Percentiles rank a stretch among this genome's conserved stretches.
Conservation (phyloP, 2,113 vertebrate genomes). For the Dascyllus trimaculatus region DNA sequence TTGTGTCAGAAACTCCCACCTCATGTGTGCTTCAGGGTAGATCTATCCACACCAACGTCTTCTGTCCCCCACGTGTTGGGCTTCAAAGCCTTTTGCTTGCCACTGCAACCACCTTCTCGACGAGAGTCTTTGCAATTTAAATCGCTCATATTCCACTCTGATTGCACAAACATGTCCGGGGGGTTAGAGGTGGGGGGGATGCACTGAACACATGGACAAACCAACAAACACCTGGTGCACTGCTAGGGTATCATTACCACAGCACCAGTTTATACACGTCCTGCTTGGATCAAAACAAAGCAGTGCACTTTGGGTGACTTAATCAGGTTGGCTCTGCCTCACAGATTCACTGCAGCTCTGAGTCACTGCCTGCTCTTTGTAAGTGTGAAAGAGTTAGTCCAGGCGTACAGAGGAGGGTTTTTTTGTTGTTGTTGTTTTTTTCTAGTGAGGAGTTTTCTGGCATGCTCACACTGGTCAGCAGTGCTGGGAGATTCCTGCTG, state of each 20-base stretch:
- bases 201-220: constrained; percentile 6
- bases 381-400: constrained; percentile 55
- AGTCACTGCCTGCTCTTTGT: constrained; percentile 50
- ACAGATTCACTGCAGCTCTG: constrained; percentile 48
- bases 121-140: constrained; percentile 41
- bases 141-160: constrained; percentile 49
- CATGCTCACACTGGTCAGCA: constrained; percentile 57
- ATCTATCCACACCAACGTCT: constrained; percentile 36
- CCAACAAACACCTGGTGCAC: constrained; percentile 59
- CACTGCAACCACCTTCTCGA: constrained; percentile 4
- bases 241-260: constrained; percentile 59
- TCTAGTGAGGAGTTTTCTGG: constrained; percentile 5
- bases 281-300: constrained; percentile 63
- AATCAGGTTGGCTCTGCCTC: constrained; percentile 55
- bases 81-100: constrained; percentile 50
- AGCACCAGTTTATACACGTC: constrained; percentile 55
- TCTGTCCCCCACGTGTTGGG: constrained; percentile 42
- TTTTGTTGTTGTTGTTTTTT: not conserved
- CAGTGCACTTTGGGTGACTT: constrained; percentile 56
- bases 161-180: constrained; percentile 50
- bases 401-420: constrained; percentile 21
- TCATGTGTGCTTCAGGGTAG: constrained; percentile 43
- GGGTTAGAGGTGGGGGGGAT: not conserved
- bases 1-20: constrained; percentile 46
- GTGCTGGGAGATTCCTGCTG: constrained; percentile 46